These are phyloP conservation scores for Ectropis crepuscularia DNA, from an alignment of 2,888 invertebrate genomes.

Conservation along the genomic window DNA sequence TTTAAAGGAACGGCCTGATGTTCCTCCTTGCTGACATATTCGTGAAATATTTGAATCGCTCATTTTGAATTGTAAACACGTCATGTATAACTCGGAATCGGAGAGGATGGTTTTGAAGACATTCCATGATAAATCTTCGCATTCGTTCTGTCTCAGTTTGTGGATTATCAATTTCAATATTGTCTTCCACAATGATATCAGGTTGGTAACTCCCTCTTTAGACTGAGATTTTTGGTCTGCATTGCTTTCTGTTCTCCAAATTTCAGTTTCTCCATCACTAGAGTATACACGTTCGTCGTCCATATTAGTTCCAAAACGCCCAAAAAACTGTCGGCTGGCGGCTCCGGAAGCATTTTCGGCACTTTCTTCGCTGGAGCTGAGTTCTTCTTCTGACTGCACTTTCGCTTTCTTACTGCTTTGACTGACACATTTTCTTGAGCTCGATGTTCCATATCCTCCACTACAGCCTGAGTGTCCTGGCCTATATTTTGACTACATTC, in stretches of 20 bases:
- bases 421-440: background rate
- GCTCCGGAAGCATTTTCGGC: background rate
- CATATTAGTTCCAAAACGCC: background rate
- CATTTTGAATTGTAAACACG: constrained; percentile 44
- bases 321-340: background rate
- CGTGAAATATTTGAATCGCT: constrained; percentile 6
- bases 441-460: background rate
- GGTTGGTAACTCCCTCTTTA: background rate
- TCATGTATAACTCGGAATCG: constrained; percentile 44
- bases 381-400: background rate
- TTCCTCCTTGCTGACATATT: constrained; percentile 2
- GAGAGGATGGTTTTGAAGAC: constrained; percentile 43
- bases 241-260: background rate
- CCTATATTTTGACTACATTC: background rate
- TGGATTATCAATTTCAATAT: constrained; percentile 35
- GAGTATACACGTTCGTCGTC: background rate
- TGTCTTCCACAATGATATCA: background rate
- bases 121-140: constrained; percentile 44
- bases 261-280: background rate
- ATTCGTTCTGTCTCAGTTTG: constrained; percentile 36
- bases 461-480: background rate
- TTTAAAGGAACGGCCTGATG: background rate
- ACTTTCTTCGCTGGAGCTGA: background rate
- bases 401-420: background rate
- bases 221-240: background rate